Conservation (phyloP, 2,113 vertebrate genomes). For the Malurus cyaneus region DNA sequence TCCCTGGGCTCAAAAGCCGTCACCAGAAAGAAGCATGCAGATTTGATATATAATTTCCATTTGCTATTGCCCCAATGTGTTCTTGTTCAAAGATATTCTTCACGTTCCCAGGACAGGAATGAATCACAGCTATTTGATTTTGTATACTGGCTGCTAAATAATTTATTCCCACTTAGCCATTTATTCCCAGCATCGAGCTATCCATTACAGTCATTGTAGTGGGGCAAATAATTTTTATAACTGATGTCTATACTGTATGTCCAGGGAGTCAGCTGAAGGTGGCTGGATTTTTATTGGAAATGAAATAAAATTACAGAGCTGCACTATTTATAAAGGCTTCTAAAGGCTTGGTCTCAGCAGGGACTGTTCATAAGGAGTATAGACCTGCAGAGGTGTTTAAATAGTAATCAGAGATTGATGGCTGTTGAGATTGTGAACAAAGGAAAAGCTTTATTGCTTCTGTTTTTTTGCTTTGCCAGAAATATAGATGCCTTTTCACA, state of each 20-base stretch:
- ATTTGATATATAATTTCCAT: neutral
- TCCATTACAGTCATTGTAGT: neutral
- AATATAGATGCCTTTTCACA: neutral
- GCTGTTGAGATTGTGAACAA: neutral
- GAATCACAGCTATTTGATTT: neutral
- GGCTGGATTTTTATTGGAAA: neutral
- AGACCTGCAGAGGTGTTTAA: neutral
- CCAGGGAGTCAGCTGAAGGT: neutral
- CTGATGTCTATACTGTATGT: neutral
- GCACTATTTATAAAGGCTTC: neutral
- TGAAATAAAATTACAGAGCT: neutral
- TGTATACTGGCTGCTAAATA: neutral
- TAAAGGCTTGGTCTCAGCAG: neutral
- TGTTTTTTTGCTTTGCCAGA: neutral
- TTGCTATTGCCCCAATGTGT: neutral
- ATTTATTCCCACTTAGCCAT: neutral
- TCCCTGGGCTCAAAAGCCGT: neutral
- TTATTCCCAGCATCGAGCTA: neutral
- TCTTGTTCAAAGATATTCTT: neutral
- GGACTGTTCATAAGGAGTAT: neutral
- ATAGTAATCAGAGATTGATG: neutral
- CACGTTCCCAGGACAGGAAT: neutral
- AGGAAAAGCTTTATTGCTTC: neutral
- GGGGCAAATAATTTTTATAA: neutral
- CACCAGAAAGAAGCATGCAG: neutral